Base-by-base conservation (phyloP, 2,113 vertebrate genomes). In the Oryzias melastigma region DNA sequence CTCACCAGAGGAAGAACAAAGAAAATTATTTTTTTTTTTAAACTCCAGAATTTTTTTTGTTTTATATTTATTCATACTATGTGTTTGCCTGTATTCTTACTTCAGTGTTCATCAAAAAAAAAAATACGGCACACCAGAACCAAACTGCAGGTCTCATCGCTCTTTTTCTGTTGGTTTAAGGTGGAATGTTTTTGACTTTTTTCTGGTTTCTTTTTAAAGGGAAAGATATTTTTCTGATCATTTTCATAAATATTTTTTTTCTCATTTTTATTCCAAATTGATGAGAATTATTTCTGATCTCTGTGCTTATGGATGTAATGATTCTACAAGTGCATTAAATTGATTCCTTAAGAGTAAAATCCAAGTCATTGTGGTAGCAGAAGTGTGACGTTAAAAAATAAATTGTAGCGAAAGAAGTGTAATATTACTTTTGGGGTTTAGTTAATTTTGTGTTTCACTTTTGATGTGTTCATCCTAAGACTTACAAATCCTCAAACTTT, bases 301-400 rank as follows among this genome's bases (percentile, higher is more conserved):
- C 24, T 53, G 7, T 65, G 19, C 63, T 35, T 43, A 60, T 22
- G 29, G 43, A 71, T 58, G 22, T 59, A 51, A 53, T 43, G 29
- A 58, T 75, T 61, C 65, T 77, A 19, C 53, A 77, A 67, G 61
- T 83, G 66, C 49, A 51, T 68, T 73, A 19, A 54, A 14, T 47
- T 35, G 25, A 58, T 29, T 43, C 47, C 29, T 0, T 1, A 52
- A 51, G 43, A 17, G 25, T 20, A 54, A 19, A 58, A 22, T 22
- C 65, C 45, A 24, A 57, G 35, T 69, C 40, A 46, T 48, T 75
- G 67, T 80, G 58, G 64, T 60, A 52, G 53, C 61, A 60, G 24
- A 53, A 25, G 14, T 46, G 24, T 27, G 16, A 43, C 65, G 57
- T 40, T 59, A 42, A 22, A 17, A 73, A 71, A 75, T 62, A 68